Conservation (phyloP, 2,888 invertebrate species). For the Apocheima hispidaria region DNA sequence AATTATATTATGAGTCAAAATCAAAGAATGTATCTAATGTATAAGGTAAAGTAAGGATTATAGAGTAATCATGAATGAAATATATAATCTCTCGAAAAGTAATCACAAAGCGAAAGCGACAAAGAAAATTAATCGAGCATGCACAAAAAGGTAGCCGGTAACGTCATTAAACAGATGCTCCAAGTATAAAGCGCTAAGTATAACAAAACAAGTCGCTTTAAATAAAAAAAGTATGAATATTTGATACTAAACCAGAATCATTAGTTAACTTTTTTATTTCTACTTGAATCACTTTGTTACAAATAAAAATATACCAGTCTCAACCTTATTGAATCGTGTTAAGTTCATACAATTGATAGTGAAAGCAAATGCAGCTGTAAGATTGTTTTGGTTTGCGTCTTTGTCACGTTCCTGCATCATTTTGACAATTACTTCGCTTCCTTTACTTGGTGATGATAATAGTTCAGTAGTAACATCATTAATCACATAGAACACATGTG, state of each 20-base stretch:
- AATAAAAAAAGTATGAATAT: slow-evolving; percentile 80
- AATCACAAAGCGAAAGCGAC: slow-evolving; percentile 40
- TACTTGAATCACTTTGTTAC: slow-evolving; percentile 33
- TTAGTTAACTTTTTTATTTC: slow-evolving; percentile 82
- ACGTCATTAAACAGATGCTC: slow-evolving; percentile 81
- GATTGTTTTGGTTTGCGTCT: slow-evolving; percentile 50
- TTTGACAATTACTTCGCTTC: slow-evolving; percentile 75
- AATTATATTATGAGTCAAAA: neutral
- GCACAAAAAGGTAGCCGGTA: slow-evolving; percentile 63
- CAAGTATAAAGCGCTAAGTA: slow-evolving; percentile 80
- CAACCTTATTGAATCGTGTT: slow-evolving; percentile 47
- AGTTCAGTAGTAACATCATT: slow-evolving; percentile 79
- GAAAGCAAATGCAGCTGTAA: slow-evolving; percentile 27
- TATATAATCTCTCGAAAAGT: slow-evolving; percentile 21
- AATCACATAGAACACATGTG: slow-evolving; percentile 78
- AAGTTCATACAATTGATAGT: slow-evolving; percentile 7
- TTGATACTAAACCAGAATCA: slow-evolving; percentile 84
- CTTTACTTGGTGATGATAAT: slow-evolving; percentile 74
- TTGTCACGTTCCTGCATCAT: slow-evolving; percentile 67
- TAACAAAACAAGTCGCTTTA: slow-evolving; percentile 75
- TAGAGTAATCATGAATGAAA: slow-evolving; percentile 21
- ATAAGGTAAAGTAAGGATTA: neutral
- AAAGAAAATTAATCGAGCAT: slow-evolving; percentile 55
- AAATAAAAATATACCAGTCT: slow-evolving; percentile 35
- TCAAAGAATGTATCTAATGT: neutral